Evolutionary conservation across 2,888 invertebrate genomes (phyloP).

Genomic region (Arctia plantaginis): DNA sequence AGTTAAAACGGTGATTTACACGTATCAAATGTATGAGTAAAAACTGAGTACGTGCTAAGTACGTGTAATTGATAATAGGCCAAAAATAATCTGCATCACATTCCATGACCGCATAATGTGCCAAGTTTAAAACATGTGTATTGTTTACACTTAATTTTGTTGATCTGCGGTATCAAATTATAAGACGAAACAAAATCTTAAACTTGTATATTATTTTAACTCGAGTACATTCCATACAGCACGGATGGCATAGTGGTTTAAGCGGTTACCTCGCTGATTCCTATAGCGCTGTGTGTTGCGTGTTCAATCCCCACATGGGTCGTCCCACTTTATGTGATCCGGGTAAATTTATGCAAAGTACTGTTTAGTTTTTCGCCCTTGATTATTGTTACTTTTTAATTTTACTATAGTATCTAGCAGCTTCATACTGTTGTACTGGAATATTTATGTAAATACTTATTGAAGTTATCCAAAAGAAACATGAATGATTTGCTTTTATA

Average conservation of each 20-base stretch:
- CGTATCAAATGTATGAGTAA: background rate
- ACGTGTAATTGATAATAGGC: slow-evolving; percentile 20
- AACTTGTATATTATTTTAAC: background rate
- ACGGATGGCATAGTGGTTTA: no score
- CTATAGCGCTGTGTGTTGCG: no score
- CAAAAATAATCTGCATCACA: slow-evolving; percentile 22
- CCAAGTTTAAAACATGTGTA: slow-evolving; percentile 1
- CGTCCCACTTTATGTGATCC: no score
- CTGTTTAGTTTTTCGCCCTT: background rate
- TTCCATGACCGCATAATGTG: slow-evolving; percentile 2
- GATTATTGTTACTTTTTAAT: no score
- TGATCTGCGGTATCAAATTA: background rate
- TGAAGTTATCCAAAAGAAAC: no score
- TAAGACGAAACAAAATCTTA: background rate
- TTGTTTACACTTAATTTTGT: background rate
- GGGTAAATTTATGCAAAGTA: background rate
- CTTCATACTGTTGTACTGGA: no score
- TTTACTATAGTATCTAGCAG: no score
- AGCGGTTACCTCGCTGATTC: no score
- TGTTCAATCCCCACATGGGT: no score
- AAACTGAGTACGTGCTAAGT: background rate
- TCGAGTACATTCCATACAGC: background rate
- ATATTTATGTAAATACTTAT: no score
- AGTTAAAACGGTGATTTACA: no score
- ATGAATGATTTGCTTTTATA: no score